Conservation (phyloP, 1,140 invertebrate genomes). For the Drosophila bocqueti region DNA sequence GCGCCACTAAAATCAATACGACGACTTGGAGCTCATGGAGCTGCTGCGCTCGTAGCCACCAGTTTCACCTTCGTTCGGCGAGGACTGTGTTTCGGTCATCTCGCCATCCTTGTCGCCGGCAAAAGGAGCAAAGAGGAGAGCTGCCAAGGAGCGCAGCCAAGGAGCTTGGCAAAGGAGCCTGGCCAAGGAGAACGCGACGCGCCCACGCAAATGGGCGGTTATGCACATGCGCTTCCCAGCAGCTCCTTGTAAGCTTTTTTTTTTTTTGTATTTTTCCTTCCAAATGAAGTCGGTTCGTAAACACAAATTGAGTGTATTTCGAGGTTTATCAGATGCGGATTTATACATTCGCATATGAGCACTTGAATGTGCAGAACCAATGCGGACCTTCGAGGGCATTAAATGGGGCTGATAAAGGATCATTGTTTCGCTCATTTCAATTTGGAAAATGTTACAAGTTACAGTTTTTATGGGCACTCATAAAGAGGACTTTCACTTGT, state of each 20-base stretch:
- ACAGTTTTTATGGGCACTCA: not conserved
- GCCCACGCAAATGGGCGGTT: slow-evolving; percentile 62
- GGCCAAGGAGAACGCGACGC: slow-evolving; percentile 23
- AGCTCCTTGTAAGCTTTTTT: slow-evolving; percentile 16
- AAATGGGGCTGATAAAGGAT: not conserved
- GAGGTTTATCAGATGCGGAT: slow-evolving; percentile 59
- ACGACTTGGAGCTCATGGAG: slow-evolving; percentile 57
- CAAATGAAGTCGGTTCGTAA: slow-evolving; percentile 54
- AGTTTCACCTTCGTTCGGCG: slow-evolving; percentile 70
- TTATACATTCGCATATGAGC: slow-evolving; percentile 48
- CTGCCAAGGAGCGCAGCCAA: slow-evolving; percentile 21
- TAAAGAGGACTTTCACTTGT: not conserved
- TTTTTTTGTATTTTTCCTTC: slow-evolving; percentile 10
- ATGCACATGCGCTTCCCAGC: slow-evolving; percentile 74
- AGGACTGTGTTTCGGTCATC: slow-evolving; percentile 21
- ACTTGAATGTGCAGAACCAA: slow-evolving; percentile 1
- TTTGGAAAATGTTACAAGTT: slow-evolving; percentile 22
- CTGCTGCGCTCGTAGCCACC: slow-evolving; percentile 36
- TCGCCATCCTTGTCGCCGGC: slow-evolving; percentile 59
- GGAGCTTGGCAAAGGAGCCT: slow-evolving; percentile 23
- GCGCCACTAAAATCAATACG: slow-evolving; percentile 82
- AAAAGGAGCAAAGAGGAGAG: not conserved
- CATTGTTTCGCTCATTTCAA: slow-evolving; percentile 17
- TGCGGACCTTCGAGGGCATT: not conserved
- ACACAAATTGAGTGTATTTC: slow-evolving; percentile 63